These are phyloP conservation scores for Lycocerus yunnanus DNA, from an alignment of 2,888 invertebrate species.

Conservation along the genomic window DNA sequence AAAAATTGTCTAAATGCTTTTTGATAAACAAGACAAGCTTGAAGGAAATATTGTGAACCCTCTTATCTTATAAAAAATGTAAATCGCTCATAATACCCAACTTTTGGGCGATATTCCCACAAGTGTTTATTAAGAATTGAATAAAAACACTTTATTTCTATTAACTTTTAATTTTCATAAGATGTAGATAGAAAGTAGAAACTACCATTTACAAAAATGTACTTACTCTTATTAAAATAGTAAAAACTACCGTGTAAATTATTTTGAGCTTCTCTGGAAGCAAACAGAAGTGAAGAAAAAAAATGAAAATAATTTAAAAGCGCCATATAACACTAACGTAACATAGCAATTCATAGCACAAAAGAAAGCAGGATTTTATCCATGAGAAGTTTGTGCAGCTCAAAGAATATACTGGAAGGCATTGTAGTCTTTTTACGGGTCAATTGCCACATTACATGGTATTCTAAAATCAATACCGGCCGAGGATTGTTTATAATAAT, in stretches of 20 bases:
- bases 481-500: not conserved
- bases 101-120: not conserved
- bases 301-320: conserved; percentile 14
- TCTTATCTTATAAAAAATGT: not conserved
- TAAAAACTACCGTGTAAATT: not conserved
- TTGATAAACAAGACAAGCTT: not conserved
- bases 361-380: conserved; percentile 18
- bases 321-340: conserved; percentile 14
- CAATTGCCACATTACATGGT: conserved; percentile 12
- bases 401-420: conserved; percentile 19
- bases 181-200: no score
- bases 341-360: conserved; percentile 9
- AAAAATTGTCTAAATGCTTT: not conserved
- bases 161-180: not conserved
- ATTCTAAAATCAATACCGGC: conserved; percentile 9
- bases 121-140: not conserved
- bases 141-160: not conserved
- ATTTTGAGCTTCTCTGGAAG: not conserved
- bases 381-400: conserved; percentile 23
- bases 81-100: not conserved
- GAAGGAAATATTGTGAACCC: not conserved
- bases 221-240: not conserved
- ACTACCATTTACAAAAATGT: not conserved
- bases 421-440: conserved; percentile 21
- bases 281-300: not conserved